Evolutionary conservation across 2,888 invertebrate species (phyloP).

Genomic region (Camptogramma bilineatum): DNA sequence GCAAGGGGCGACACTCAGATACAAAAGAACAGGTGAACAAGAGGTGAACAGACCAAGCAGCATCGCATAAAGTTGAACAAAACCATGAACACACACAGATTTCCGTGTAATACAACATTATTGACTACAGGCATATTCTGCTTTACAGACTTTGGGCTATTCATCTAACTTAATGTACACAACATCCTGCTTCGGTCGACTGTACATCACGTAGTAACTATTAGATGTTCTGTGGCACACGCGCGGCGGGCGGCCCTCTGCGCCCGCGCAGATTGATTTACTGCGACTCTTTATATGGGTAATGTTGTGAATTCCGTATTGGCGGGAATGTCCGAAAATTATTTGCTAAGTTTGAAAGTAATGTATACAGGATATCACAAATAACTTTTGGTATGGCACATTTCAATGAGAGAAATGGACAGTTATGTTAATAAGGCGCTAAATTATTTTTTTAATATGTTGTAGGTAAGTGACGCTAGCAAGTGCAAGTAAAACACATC

Average conservation of each 20-base stretch:
- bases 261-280: not conserved
- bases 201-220: not conserved
- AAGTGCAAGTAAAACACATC: no score
- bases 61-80: no score
- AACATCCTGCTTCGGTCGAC: not conserved
- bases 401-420: not conserved
- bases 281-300: not conserved
- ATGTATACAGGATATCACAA: not conserved
- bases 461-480: no score
- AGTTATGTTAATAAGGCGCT: no score
- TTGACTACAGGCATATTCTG: not conserved
- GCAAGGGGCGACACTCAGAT: no score
- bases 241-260: not conserved
- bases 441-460: no score
- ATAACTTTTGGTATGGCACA: not conserved
- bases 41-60: no score
- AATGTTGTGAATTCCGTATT: not conserved
- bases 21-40: no score
- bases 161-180: not conserved
- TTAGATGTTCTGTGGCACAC: not conserved
- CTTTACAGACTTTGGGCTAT: not conserved
- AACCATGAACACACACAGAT: no score
- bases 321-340: not conserved
- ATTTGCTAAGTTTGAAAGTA: not conserved
- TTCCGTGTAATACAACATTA: not conserved